Evolutionary conservation across 35 echinoderm and acorn worm species (phyloP), one percentile per base, ranked within the genome.

Genomic region (Patiria miniata): DNA sequence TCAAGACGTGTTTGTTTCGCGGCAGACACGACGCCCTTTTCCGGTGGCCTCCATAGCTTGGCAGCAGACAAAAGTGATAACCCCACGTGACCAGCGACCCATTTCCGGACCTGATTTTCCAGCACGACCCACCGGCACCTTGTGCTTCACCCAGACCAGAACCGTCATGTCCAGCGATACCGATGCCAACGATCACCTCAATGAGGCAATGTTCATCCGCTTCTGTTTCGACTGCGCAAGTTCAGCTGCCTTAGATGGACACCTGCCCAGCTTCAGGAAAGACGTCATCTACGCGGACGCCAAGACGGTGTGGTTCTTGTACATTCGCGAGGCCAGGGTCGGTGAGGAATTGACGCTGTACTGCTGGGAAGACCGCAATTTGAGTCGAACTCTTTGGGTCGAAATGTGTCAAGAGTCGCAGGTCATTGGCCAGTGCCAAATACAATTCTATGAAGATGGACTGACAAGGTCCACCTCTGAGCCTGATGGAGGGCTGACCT

Each of bases 361-460:
- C 26, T 80, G 78, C 39, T 80, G 78, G 78, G 78, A 80, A 39
- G 36, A 80, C 47, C 10, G 6, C 19, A 0, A 80, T 44, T 19
- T 40, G 22, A 12, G 36, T 40, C 14, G 22, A 40, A 33, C 26
- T 80, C 30, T 80, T 3, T 80, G 78, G 19, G 37, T 80, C n/a
- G 40, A 37, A 80, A 16, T 80, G 12, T 40, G 36, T 8, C 39
- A 80, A 40, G 78, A 40, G 30, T 80, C 78, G 47, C 16, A 80
- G 78, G 78, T 80, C 22, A 42, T 40, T 40, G 30, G 78, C 18
- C 78, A 80, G 9, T 80, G 78, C 40, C 39, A 51, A 8, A 0
- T 80, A 4, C 36, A 80, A 21, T 80, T 47, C 47, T 80, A 80
- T 44, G 5, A 39, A 22, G 39, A 80, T n/a, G n/a, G n/a, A n/a